Evolutionary conservation across 2,797 vertebrate species (phyloP), one percentile per base, ranked within the genome.

Genomic region (Takifugu ocellatus): DNA sequence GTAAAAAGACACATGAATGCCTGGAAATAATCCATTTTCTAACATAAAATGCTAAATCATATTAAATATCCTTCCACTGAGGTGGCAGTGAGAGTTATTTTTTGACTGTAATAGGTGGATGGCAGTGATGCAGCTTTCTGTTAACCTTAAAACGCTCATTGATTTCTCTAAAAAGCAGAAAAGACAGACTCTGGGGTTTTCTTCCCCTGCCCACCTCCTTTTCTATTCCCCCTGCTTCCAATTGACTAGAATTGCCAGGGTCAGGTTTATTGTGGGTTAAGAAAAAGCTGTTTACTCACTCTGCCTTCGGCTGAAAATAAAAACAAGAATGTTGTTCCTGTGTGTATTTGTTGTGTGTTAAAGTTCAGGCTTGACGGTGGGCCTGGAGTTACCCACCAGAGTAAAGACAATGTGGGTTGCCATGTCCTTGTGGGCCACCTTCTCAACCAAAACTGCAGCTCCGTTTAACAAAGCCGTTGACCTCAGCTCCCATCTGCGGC

Each of bases 121-220:
- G 54, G 49, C 49, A 63, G 67, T 49, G 70, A 57, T 53, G 70
- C 56, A 68, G 75, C 61, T 73, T 81, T 85, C 72, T 73, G 74
- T 66, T 86, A 78, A 85, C 82, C 83, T 84, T 82, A 81, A 88
- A 89, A 79, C 78, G 72, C 75, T 79, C 87, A 88, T 89, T 89
- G 88, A 89, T 90, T 84, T 81, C 63, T 82, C 50, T 60, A 51
- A 67, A 61, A 77, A 75, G 66, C 68, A 64, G 56, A 81, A 51
- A 68, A 72, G 76, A 73, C 76, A 66, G 54, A 62, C 72, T 60
- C 58, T 53, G 2, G 48, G 12, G 25, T 31, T 51, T 58, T 74
- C 44, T 51, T 49, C 47, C 4, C 51, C 21, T 56, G 29, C 62
- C 49, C 57, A 53, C 54, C 26, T 58, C 62, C 70, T 72, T 75